Evolutionary conservation across 2,797 vertebrate genomes (phyloP).

Genomic region (Hylomyscus alleni): DNA sequence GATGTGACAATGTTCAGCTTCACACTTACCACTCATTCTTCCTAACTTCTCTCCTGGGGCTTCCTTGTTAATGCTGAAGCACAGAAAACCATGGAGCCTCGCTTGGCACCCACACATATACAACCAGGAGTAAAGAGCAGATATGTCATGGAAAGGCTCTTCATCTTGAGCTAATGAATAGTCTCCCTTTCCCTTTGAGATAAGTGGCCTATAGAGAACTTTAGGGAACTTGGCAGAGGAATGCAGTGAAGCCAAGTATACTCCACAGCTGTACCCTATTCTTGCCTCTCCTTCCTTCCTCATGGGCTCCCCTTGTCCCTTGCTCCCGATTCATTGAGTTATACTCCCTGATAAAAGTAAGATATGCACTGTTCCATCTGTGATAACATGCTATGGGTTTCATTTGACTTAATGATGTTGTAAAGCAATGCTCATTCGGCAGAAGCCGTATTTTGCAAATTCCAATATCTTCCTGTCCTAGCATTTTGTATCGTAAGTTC

Average conservation of each 20-base stretch:
- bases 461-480: not conserved
- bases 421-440: not conserved
- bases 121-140: not conserved
- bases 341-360: not conserved
- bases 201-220: not conserved
- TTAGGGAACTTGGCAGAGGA: not conserved
- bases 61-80: not conserved
- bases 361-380: not conserved
- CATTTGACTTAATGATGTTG: not conserved
- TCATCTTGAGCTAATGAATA: not conserved
- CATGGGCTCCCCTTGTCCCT: not conserved
- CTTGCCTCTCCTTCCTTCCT: not conserved
- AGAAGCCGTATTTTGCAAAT: not conserved
- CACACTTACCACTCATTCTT: not conserved
- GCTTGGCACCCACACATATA: not conserved
- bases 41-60: not conserved
- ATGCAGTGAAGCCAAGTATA: not conserved
- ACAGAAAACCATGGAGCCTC: not conserved
- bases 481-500: not conserved
- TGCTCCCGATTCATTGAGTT: not conserved
- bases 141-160: fast-evolving
- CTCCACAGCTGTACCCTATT: fast-evolving
- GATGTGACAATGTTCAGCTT: not conserved
- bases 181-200: not conserved
- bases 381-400: not conserved